phyloP scores from a whole-genome alignment of 2,888 invertebrate genomes.

The Deilephila porcellus region DNA sequence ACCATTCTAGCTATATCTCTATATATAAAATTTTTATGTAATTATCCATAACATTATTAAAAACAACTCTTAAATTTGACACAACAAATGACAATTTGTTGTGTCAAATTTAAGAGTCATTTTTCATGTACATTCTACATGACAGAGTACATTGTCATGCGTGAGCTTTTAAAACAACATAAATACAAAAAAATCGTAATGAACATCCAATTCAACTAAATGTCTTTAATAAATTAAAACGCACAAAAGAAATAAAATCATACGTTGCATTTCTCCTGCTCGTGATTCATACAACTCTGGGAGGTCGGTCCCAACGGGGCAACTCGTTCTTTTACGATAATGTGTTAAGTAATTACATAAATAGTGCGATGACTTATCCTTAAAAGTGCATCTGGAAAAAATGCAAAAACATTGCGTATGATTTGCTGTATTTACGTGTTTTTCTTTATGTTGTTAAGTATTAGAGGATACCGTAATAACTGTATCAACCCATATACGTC shows the following conservation, averaged over 20 bases:
- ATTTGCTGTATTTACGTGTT: background rate
- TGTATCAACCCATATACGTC: too few relatives aligned
- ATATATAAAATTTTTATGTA: too few relatives aligned
- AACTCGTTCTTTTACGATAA: conserved; percentile 8
- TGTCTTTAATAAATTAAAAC: conserved; percentile 15
- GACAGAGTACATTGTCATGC: too few relatives aligned
- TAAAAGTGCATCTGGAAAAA: background rate
- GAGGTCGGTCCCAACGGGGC: background rate
- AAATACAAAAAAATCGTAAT: background rate
- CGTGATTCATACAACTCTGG: conserved; percentile 18
- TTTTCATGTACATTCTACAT: too few relatives aligned
- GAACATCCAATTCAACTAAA: background rate
- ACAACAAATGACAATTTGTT: too few relatives aligned
- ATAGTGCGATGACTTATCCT: background rate
- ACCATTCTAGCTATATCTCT: too few relatives aligned
- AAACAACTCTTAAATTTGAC: too few relatives aligned
- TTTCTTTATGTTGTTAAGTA: background rate
- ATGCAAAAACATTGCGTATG: background rate
- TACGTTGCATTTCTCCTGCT: conserved; percentile 10
- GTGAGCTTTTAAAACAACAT: too few relatives aligned
- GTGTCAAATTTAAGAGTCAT: too few relatives aligned
- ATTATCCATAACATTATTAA: too few relatives aligned
- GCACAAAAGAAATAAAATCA: background rate
- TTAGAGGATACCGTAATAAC: too few relatives aligned
- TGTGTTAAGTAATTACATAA: conserved; percentile 20